Evolutionary conservation across 2,113 vertebrate species (phyloP).

Genomic region (Bujurquina vittata): DNA sequence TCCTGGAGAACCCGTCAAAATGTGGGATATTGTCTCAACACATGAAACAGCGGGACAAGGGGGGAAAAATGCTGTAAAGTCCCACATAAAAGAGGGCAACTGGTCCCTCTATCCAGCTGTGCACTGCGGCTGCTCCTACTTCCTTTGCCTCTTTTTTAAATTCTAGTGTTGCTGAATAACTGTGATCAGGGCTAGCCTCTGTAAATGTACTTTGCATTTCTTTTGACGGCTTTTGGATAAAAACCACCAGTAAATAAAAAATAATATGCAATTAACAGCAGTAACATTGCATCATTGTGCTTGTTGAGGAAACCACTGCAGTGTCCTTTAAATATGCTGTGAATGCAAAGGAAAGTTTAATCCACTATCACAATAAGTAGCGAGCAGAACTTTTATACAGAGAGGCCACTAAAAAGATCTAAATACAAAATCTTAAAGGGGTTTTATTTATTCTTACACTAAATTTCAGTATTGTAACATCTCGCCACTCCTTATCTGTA

Average conservation of each 20-base stretch:
- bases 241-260: background rate
- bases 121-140: too few relatives aligned
- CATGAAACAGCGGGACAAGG: background rate
- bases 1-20: background rate
- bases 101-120: too few relatives aligned
- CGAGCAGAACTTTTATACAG: background rate
- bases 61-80: background rate
- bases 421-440: background rate
- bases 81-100: background rate
- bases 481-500: background rate
- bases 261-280: background rate
- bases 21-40: background rate
- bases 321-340: background rate
- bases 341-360: background rate
- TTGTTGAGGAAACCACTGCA: too few relatives aligned
- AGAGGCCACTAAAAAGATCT: background rate
- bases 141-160: background rate
- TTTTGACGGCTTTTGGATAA: background rate
- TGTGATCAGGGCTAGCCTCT: rapidly evolving
- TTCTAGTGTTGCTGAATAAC: rapidly evolving
- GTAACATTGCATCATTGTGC: background rate
- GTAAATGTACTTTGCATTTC: background rate
- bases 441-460: background rate
- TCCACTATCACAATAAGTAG: rapidly evolving
- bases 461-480: background rate